Base-by-base conservation (phyloP, 1,140 invertebrate species). In the Sarcophaga peregrina region DNA sequence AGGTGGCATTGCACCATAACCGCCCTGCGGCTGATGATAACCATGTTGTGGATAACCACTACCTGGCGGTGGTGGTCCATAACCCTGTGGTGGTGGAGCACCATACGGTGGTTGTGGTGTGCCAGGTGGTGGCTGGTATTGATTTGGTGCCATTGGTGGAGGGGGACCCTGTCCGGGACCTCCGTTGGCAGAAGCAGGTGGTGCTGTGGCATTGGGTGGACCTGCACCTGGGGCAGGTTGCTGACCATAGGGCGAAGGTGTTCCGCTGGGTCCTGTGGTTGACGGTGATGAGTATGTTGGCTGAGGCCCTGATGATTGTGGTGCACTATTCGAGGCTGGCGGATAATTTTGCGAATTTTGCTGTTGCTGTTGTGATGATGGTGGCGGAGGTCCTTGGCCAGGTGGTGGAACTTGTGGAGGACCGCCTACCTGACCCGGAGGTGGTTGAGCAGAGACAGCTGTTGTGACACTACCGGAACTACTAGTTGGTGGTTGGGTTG, bases 101-200 rank as follows among this genome's bases (percentile, higher is more conserved):
- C 89, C 87, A 45, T 90, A 90, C 0, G 88, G 87, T 76, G 90
- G 89, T 0, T 87, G 86, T 74, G 89, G 87, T 17, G 86, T 84
- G 11, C 87, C 87, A 1, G 89, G 89, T 58, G 87, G 87, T 50
- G 88, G 88, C 54, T 90, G 89, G 82, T 90, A 90, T 85, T 90
- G 89, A 86, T 87, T 88, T 6, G 89, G 89, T 25, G 87, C 84
- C 72, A 88, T 88, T 25, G 89, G 86, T 48, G 86, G 84, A 13
- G 88, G 88, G 5, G 82, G 72, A 81, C 58, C 58, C 37, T 37
- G 80, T n/a, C 50, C 50, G 8, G 88, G 87, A 11, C 15, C 75
- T 4, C 84, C 72, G 87, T 88, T 50, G 3, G 83, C 58, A 7
- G 88, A 84, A 6, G 83, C 48, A 7, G 88, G 85, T 9, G 85